These are phyloP conservation scores for Drosophila sordidapex DNA, from an alignment of 2,888 invertebrate species.

Conservation along the genomic window DNA sequence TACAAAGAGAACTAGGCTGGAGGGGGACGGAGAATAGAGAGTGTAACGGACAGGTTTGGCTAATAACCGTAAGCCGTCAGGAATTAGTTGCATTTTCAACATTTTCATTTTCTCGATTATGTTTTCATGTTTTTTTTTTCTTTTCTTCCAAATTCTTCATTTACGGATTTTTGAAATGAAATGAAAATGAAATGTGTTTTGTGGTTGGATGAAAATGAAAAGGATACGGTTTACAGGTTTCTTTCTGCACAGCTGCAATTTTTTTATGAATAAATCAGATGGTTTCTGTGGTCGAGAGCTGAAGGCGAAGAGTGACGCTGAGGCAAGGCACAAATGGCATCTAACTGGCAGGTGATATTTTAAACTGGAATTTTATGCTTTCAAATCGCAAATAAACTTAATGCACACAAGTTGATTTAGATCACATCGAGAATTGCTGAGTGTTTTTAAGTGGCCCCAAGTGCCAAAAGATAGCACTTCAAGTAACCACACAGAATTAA, in stretches of 20 bases:
- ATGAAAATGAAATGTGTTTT: slow-evolving; percentile 78
- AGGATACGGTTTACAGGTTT: slow-evolving; percentile 72
- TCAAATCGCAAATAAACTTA: slow-evolving; percentile 13
- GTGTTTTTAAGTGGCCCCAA: neutral
- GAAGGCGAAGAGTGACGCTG: slow-evolving; percentile 50
- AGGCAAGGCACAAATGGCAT: slow-evolving; percentile 39
- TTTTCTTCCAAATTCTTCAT: slow-evolving; percentile 16
- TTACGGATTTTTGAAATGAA: slow-evolving; percentile 62
- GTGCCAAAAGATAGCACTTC: neutral
- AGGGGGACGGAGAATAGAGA: slow-evolving; percentile 9
- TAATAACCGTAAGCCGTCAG: slow-evolving; percentile 75
- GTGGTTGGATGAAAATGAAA: slow-evolving; percentile 74
- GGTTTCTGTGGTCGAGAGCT: slow-evolving; percentile 72
- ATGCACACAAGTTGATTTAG: slow-evolving; percentile 1
- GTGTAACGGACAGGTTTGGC: slow-evolving; percentile 14
- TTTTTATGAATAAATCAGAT: slow-evolving; percentile 78
- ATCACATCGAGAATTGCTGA: neutral
- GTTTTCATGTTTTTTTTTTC: slow-evolving; percentile 29
- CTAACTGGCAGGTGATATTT: slow-evolving; percentile 59
- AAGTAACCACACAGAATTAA: neutral
- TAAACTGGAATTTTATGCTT: slow-evolving; percentile 15
- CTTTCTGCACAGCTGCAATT: slow-evolving; percentile 65
- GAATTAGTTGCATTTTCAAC: slow-evolving; percentile 81
- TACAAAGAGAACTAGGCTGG: slow-evolving; percentile 26
- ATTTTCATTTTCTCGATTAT: slow-evolving; percentile 60